Percentiles rank a stretch among this genome's conserved stretches.
phyloP scores from a whole-genome alignment of 2,113 vertebrate species.

The Eurypyga helias region DNA sequence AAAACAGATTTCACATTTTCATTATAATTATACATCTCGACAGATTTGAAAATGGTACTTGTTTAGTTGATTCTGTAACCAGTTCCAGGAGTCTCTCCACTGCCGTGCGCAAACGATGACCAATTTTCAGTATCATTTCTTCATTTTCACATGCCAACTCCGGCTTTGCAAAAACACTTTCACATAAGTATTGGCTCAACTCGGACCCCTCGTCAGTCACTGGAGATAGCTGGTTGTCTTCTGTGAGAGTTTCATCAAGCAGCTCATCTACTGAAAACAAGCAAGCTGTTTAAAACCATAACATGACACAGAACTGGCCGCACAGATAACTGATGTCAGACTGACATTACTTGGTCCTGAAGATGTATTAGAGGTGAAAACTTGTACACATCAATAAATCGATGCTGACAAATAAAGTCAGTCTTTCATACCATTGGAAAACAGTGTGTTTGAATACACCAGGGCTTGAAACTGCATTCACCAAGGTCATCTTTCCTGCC shows the following conservation, averaged over 20 bases:
- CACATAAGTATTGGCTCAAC: conserved; percentile 85
- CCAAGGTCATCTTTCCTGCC: neutral
- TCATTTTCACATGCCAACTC: conserved; percentile 82
- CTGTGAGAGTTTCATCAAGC: conserved; percentile 44
- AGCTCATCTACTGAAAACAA: conserved; percentile 13
- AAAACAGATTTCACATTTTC: neutral
- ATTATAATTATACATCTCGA: neutral
- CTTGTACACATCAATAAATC: neutral
- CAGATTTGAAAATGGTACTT: conserved; percentile 73
- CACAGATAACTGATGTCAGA: neutral
- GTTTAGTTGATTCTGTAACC: conserved; percentile 82
- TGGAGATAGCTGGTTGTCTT: conserved; percentile 68
- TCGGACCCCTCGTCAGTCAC: conserved; percentile 79
- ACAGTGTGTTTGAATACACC: neutral
- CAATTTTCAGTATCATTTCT: conserved; percentile 78
- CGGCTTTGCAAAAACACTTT: conserved; percentile 86
- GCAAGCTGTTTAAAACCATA: neutral
- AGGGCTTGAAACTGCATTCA: neutral
- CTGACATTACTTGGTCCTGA: neutral
- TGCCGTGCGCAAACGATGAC: conserved; percentile 78
- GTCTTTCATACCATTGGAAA: neutral
- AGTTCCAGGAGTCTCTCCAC: conserved; percentile 89
- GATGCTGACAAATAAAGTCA: neutral
- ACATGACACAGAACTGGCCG: neutral
- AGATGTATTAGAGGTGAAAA: neutral